Percentiles rank a stretch among this genome's conserved stretches.
Conservation (phyloP, 2,888 invertebrate genomes). For the Magallana nippona region DNA sequence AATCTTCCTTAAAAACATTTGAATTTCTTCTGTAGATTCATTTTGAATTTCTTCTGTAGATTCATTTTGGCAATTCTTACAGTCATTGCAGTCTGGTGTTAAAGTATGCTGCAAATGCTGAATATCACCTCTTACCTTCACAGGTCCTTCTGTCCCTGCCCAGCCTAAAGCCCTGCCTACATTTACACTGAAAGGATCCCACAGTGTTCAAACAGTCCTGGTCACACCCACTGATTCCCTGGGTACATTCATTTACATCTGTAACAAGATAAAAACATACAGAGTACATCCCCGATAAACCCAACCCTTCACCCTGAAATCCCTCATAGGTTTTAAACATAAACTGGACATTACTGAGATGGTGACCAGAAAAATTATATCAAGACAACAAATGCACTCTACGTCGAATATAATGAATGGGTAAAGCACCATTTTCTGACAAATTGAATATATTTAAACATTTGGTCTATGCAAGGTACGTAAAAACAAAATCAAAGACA, state of each 20-base stretch:
- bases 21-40: background rate
- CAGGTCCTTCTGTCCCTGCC: slow-evolving; percentile 85
- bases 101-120: background rate
- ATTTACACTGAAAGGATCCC: slow-evolving; percentile 90
- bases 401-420: too few species aligned
- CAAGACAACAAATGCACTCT: too few species aligned
- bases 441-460: too few species aligned
- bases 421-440: too few species aligned
- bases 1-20: too few species aligned
- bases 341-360: too few species aligned
- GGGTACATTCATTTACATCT: slow-evolving; percentile 91
- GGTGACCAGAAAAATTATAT: too few species aligned
- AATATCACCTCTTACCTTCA: slow-evolving; percentile 73
- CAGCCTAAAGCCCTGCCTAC: slow-evolving; percentile 84
- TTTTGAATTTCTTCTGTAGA: background rate
- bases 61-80: background rate
- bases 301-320: background rate
- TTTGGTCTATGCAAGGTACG: too few species aligned
- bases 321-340: too few species aligned
- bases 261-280: slow-evolving; percentile 48
- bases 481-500: too few species aligned
- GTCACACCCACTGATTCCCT: slow-evolving; percentile 85
- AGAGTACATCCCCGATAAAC: background rate
- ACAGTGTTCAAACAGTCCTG: slow-evolving; percentile 91
- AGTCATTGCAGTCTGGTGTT: background rate